These are phyloP conservation scores for Hiodon alosoides DNA, from an alignment of 2,113 vertebrate genomes.

Conservation along the genomic window DNA sequence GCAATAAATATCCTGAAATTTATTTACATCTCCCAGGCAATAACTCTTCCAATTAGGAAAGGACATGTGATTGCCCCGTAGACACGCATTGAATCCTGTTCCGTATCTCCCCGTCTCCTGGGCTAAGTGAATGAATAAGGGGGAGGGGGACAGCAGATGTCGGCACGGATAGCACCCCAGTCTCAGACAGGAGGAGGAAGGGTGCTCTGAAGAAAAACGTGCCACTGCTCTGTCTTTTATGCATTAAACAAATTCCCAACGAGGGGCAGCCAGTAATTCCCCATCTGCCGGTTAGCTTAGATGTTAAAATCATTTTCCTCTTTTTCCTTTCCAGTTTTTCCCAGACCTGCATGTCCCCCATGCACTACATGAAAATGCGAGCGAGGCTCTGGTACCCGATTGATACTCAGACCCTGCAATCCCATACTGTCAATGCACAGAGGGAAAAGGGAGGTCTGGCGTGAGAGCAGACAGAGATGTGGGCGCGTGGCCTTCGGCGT, in stretches of 20 bases:
- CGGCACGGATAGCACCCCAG: no score
- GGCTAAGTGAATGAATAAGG: no score
- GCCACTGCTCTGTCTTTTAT: not conserved
- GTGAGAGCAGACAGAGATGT: not conserved
- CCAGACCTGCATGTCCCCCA: slow-evolving; percentile 10
- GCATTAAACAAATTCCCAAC: no score
- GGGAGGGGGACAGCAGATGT: no score
- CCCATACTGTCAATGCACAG: not conserved
- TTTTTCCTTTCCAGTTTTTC: slow-evolving; percentile 13
- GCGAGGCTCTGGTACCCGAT: slow-evolving; percentile 26
- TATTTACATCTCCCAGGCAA: no score
- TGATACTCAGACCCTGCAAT: slow-evolving; percentile 15
- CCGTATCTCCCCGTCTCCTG: no score
- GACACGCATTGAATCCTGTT: no score
- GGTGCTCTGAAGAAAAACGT: no score
- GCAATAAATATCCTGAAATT: no score
- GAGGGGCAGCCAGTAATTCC: not conserved
- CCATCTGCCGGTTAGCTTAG: not conserved
- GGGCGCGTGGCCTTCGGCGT: slow-evolving; percentile 8
- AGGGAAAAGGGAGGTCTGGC: not conserved
- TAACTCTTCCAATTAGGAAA: no score
- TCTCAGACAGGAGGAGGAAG: no score
- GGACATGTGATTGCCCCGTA: no score
- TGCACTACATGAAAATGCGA: slow-evolving; percentile 9
- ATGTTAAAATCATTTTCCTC: not conserved